These are phyloP conservation scores for Drosophila orosa DNA, from an alignment of 1,140 invertebrate genomes.

Conservation along the genomic window DNA sequence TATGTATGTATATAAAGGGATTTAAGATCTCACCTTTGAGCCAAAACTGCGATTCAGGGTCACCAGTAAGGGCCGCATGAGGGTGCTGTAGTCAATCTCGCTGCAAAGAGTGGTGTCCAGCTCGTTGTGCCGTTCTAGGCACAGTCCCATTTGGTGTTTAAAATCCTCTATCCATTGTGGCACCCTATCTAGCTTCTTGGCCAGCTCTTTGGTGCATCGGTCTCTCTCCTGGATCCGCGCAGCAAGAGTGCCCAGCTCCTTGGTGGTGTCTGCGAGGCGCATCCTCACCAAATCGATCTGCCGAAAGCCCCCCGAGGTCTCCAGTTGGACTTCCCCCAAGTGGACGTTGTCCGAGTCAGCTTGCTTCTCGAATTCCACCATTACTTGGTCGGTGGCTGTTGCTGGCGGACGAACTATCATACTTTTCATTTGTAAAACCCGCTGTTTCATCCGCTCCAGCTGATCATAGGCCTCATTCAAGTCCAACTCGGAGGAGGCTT, in stretches of 20 bases:
- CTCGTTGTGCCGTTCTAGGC: slow-evolving; percentile 24
- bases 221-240: background rate
- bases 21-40: background rate
- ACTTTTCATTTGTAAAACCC: slow-evolving; percentile 8
- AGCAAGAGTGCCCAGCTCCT: background rate
- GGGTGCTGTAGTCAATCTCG: slow-evolving; percentile 5
- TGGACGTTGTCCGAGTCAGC: slow-evolving; percentile 4
- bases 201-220: background rate
- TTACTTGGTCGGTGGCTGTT: background rate
- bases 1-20: background rate
- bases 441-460: slow-evolving; percentile 38
- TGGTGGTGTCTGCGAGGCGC: slow-evolving; percentile 7
- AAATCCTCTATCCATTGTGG: slow-evolving; percentile 10
- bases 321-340: slow-evolving; percentile 10
- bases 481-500: background rate
- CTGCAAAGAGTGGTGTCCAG: background rate
- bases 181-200: background rate
- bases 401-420: background rate
- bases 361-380: background rate
- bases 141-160: slow-evolving; percentile 6
- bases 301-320: background rate
- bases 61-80: background rate
- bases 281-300: background rate
- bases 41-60: background rate
- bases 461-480: slow-evolving; percentile 4